Evolutionary conservation across 1,140 invertebrate genomes (phyloP).

Genomic region (Apolygus lucorum): DNA sequence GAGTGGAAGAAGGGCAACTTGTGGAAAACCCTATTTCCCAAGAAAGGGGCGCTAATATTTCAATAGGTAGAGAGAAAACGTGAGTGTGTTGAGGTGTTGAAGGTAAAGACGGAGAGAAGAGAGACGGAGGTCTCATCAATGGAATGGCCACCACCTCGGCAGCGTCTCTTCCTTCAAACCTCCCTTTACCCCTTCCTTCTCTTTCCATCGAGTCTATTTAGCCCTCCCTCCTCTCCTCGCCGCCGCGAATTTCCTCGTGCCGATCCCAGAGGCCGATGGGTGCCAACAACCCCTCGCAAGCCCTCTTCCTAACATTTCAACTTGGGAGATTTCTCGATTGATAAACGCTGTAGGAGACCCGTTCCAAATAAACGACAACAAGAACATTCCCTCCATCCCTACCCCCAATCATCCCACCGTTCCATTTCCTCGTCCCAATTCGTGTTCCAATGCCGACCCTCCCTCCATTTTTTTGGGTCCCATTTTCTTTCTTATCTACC

Average conservation of each 20-base stretch:
- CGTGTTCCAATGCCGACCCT: too few species aligned
- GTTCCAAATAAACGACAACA: too few species aligned
- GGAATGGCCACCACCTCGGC: background rate
- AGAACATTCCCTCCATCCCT: too few species aligned
- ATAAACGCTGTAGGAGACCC: background rate
- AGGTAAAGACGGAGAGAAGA: background rate
- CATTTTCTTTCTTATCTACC: too few species aligned
- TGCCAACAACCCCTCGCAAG: background rate
- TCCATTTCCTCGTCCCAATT: too few species aligned
- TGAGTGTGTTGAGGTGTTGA: conserved; percentile 8
- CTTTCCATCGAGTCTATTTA: background rate
- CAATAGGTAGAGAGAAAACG: conserved; percentile 11
- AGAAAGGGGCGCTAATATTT: conserved; percentile 8
- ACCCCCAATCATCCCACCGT: too few species aligned
- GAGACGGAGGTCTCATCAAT: background rate
- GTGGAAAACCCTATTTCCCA: background rate
- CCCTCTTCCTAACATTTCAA: too few species aligned
- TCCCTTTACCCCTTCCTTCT: background rate
- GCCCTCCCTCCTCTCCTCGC: background rate
- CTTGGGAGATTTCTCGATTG: background rate
- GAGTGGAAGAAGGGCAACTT: conserved; percentile 4
- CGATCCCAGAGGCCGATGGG: background rate
- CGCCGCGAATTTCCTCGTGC: background rate
- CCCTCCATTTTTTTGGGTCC: too few species aligned
- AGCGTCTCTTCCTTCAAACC: background rate